Evolutionary conservation across 2,888 invertebrate genomes (phyloP), one percentile per base, ranked within the genome.

Genomic region (Drosophila koepferae): DNA sequence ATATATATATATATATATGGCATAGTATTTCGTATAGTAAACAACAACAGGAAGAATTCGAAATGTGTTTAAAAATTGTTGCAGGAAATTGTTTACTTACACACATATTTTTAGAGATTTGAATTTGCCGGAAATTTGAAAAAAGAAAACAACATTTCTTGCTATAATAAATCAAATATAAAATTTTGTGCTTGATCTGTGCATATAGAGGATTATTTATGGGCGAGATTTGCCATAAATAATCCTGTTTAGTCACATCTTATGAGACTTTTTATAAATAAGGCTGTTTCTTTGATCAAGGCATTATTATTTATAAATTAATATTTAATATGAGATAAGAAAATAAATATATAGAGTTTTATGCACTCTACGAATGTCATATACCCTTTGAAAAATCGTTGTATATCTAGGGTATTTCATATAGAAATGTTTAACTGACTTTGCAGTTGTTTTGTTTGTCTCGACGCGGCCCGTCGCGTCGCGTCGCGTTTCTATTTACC

Each of bases 381-480:
- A 18, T 36, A n/a, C 20, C 23, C 12, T 5, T 23, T n/a, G 10
- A 0, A 20, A n/a, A 7, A 2, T 5, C 14, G 1, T 3, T 2
- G 6, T 9, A 1, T 43, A 20, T 16, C 9, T 16, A 41, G 34
- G 31, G 23, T 38, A 46, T 41, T n/a, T n/a, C 9, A 14, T 49
- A 38, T 31, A 31, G 34, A 66, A 71, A 71, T 71, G 63, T 74
- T 76, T 75, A 75, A 69, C 70, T 44, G 63, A 56, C 62, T 59
- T 75, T 68, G 62, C 18, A 20, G 69, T 63, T 76, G 58, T 60
- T 74, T 51, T 71, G 72, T 61, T 67, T 74, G 74, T 67, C 67
- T 73, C 53, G 60, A 16, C 40, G 43, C 59, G 59, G 20, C 38
- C 38, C 70, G 59, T 20, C 38, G 43, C 70, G 59, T 20, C 38